Evolutionary conservation across 2,888 invertebrate species (phyloP).

Genomic region (Enchytraeus crypticus): DNA sequence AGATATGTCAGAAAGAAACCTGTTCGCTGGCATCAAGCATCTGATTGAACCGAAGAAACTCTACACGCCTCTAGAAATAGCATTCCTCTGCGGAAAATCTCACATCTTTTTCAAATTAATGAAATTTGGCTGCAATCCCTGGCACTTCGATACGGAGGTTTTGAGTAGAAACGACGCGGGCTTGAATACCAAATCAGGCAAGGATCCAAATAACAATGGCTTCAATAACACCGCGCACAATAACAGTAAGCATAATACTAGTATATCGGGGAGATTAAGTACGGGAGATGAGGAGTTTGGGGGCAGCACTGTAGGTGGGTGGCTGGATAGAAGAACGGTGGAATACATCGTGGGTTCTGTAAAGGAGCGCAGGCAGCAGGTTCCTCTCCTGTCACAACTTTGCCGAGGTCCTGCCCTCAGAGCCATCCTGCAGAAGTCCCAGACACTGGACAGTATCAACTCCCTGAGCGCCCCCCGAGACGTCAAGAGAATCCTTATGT

Average conservation of each 20-base stretch:
- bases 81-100: background rate
- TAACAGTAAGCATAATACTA: background rate
- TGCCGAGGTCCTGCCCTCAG: background rate
- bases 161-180: background rate
- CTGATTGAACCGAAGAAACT: background rate
- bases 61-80: background rate
- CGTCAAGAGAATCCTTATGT: background rate
- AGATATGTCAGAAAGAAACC: background rate
- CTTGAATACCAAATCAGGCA: too few relatives aligned
- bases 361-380: background rate
- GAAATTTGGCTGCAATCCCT: background rate
- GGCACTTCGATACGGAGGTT: background rate
- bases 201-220: background rate
- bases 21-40: background rate
- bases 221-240: background rate
- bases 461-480: background rate
- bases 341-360: background rate
- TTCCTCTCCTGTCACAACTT: background rate
- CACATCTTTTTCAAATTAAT: background rate
- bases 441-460: background rate
- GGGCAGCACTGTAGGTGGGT: background rate
- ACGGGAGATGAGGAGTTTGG: too few relatives aligned
- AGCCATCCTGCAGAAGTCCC: background rate
- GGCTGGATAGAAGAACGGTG: background rate
- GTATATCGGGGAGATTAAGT: too few relatives aligned